Conservation (phyloP, 2,888 invertebrate genomes). For the Chromoteleia sp. region DNA sequence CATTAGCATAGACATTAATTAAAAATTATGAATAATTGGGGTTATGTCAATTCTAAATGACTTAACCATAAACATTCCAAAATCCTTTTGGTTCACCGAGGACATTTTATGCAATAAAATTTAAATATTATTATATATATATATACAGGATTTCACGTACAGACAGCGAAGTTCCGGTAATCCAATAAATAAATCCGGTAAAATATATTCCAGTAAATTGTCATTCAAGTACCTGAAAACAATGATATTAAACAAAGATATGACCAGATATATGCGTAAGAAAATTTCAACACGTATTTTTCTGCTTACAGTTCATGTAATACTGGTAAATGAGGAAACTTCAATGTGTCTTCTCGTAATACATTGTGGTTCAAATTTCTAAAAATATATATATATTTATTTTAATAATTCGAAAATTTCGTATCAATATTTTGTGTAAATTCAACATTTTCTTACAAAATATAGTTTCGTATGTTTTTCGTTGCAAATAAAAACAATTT, state of each 20-base stretch:
- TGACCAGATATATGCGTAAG: neutral
- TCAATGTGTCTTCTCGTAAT: constrained; percentile 84
- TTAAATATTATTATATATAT: neutral
- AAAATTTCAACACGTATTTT: no score
- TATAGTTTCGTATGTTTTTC: neutral
- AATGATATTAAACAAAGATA: no score
- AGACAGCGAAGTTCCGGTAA: constrained; percentile 81
- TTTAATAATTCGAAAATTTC: no score
- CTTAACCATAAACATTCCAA: no score
- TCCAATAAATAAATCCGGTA: constrained; percentile 84
- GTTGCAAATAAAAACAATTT: neutral
- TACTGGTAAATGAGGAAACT: constrained; percentile 84
- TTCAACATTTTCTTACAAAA: no score
- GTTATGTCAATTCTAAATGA: no score
- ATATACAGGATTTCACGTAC: constrained; percentile 20
- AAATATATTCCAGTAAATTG: constrained; percentile 85
- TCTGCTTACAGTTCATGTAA: constrained; percentile 85
- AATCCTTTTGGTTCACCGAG: no score
- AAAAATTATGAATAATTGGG: no score
- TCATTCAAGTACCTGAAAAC: constrained; percentile 84
- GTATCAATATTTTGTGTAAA: no score
- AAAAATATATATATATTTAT: no score
- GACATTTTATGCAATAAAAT: no score
- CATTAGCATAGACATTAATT: no score
- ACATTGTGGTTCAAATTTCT: constrained; percentile 85